phyloP scores from a whole-genome alignment of 2,113 vertebrate species.

The Sinocyclocheilus anophthalmus region DNA sequence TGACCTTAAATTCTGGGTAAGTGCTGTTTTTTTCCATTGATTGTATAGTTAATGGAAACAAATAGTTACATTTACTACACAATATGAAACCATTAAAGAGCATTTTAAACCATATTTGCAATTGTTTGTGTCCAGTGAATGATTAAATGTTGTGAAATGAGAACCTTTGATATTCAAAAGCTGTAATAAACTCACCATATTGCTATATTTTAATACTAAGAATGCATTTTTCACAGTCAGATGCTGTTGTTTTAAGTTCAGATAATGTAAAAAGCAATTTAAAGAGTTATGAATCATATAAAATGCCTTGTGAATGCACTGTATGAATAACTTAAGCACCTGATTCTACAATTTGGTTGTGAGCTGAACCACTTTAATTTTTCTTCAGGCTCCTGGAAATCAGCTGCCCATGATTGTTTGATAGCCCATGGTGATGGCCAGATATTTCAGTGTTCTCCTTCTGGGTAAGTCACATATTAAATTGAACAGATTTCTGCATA shows the following conservation, averaged over 20 bases:
- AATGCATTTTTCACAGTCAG: neutral
- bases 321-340: neutral
- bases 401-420: conserved; percentile 45
- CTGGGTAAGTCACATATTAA: conserved; percentile 69
- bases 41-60: neutral
- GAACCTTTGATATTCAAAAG: neutral
- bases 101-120: neutral
- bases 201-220: neutral
- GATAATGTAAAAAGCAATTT: neutral
- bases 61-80: neutral
- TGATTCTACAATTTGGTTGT: neutral
- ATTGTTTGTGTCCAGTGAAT: neutral
- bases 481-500: neutral
- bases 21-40: neutral
- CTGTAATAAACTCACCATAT: neutral
- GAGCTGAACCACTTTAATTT: neutral
- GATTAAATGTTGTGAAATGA: neutral
- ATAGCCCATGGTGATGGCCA: conserved; percentile 55
- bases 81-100: neutral
- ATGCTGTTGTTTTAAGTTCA: neutral
- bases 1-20: neutral
- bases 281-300: neutral
- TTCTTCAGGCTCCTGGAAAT: conserved; percentile 62
- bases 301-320: neutral
- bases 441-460: conserved; percentile 62